Percentiles rank a stretch among this genome's conserved stretches.
These are phyloP conservation scores for Coryphaenoides rupestris DNA, from an alignment of 2,113 vertebrate species.

Conservation along the genomic window DNA sequence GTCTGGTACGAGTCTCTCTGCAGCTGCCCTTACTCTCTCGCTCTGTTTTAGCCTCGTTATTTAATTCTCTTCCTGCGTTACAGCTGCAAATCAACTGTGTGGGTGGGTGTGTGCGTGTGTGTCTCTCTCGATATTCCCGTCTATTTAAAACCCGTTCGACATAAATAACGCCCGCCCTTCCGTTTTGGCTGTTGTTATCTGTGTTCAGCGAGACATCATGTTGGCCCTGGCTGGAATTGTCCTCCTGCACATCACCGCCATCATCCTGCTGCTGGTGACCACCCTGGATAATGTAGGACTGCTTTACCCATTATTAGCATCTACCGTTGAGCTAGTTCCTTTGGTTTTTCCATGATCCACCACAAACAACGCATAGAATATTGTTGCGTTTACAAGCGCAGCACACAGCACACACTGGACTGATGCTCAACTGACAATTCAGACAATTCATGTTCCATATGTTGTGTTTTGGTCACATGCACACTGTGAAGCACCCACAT, in stretches of 20 bases:
- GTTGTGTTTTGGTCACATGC: too few species aligned
- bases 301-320: neutral
- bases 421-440: too few species aligned
- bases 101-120: conserved; percentile 22
- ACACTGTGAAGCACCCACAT: too few species aligned
- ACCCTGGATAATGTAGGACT: conserved; percentile 74
- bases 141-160: too few species aligned
- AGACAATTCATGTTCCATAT: too few species aligned
- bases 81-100: conserved; percentile 21
- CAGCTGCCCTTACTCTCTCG: neutral
- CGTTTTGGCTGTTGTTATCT: conserved; percentile 20
- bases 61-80: neutral
- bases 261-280: conserved; percentile 75
- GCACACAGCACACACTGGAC: too few species aligned
- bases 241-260: conserved; percentile 67
- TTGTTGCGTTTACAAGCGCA: too few species aligned
- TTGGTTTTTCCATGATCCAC: too few species aligned
- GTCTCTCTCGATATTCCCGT: neutral
- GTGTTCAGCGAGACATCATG: conserved; percentile 64
- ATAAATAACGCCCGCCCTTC: too few species aligned
- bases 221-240: conserved; percentile 73
- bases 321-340: too few species aligned
- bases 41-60: conserved; percentile 28
- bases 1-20: conserved; percentile 41
- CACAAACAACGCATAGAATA: too few species aligned